Conservation (phyloP, 1,140 invertebrate species). For the Eciton burchellii region DNA sequence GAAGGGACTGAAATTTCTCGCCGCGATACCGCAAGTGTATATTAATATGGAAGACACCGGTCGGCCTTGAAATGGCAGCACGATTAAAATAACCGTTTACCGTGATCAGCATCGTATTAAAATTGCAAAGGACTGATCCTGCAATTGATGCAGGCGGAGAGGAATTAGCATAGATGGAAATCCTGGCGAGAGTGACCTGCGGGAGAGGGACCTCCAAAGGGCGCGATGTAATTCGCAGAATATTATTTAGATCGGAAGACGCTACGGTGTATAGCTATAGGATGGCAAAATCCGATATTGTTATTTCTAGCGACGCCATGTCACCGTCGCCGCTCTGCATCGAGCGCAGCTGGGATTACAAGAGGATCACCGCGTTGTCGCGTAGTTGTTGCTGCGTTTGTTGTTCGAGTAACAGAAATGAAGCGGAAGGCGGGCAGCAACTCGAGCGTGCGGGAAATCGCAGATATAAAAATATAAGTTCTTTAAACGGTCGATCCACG, state of each 20-base stretch:
- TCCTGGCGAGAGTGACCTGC: neutral
- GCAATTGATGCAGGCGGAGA: slow-evolving; percentile 14
- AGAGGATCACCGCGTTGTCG: slow-evolving; percentile 48
- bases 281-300: slow-evolving; percentile 76
- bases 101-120: slow-evolving; percentile 11
- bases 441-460: slow-evolving; percentile 44
- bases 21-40: neutral
- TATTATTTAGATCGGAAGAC: slow-evolving; percentile 55
- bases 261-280: slow-evolving; percentile 37
- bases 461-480: slow-evolving; percentile 59
- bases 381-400: slow-evolving; percentile 41
- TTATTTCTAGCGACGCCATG: slow-evolving; percentile 72
- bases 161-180: neutral
- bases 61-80: slow-evolving; percentile 25
- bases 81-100: slow-evolving; percentile 11
- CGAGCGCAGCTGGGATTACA: slow-evolving; percentile 60
- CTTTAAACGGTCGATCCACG: slow-evolving; percentile 31
- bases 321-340: slow-evolving; percentile 39
- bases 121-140: neutral
- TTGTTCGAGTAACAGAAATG: slow-evolving; percentile 57
- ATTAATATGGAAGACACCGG: slow-evolving; percentile 41
- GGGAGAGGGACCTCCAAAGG: neutral
- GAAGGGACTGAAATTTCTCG: too few relatives aligned
- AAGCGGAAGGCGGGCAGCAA: slow-evolving; percentile 57
- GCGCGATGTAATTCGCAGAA: slow-evolving; percentile 24